Evolutionary conservation across 2,113 vertebrate genomes (phyloP), one percentile per base, ranked within the genome.

Genomic region (Sander vitreus): DNA sequence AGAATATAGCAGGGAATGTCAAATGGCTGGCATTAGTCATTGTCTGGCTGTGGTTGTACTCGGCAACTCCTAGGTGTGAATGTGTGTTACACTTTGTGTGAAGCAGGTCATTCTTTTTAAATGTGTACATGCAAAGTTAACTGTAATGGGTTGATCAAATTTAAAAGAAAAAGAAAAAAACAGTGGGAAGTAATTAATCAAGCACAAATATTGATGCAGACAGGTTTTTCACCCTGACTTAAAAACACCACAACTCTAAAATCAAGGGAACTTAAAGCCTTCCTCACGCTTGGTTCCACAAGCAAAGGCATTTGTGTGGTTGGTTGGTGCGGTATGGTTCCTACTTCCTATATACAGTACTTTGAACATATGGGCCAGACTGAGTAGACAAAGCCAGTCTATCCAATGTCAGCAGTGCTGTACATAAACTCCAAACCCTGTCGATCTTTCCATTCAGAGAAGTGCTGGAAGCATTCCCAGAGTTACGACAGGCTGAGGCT

Each of bases 401-500:
- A 77, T 86, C 60, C 69, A 67, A 0, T 47, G 33, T 71, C 84
- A 85, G 65, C 81, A 59, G 65, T 33, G 67, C 75, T 82, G 66
- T 60, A 83, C 75, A 84, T 70, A 84, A 76, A 90, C 87, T 79
- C 62, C 48, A 59, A 76, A 78, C 67, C 57, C 47, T 82, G 80
- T 76, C 59, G 6, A 76, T 86, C 64, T 88, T 92, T 91, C 87
- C 82, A 83, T 81, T 63, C 74, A 60, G 68, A 73, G 62, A 84
- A 55, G 36, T 19, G 30, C 73, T 91, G 84, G 87, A 91, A 85
- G 8, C 4, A 5, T 84, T 93, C 91, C 91, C 89, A 88, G 80
- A 88, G 58, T 83, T 70, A 86, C 62, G 43, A 69, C 81, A 76
- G 68, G 58, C 73, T 27, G 57, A 73, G 76, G 71, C 72, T 7